phyloP scores from a whole-genome alignment of 2,888 invertebrate species.

The Diplazon laetatorius region DNA sequence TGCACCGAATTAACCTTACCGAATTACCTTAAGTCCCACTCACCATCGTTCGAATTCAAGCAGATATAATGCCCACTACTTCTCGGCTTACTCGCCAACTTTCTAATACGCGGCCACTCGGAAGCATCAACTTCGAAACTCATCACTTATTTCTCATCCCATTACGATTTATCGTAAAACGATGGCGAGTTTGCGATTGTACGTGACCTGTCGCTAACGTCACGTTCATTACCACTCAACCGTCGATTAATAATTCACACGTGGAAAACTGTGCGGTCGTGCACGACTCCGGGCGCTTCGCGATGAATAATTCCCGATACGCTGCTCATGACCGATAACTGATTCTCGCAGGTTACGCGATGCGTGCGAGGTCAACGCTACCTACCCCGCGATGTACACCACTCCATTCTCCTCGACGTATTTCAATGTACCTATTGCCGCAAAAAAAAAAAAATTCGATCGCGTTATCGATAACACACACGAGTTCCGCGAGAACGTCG shows the following conservation, averaged over 20 bases:
- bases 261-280: slow-evolving; percentile 38
- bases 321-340: slow-evolving; percentile 40
- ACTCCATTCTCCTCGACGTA: slow-evolving; percentile 25
- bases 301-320: slow-evolving; percentile 54
- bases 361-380: slow-evolving; percentile 35
- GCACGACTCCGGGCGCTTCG: slow-evolving; percentile 7
- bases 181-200: slow-evolving; percentile 44
- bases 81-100: no score
- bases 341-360: slow-evolving; percentile 37
- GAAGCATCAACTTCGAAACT: no score
- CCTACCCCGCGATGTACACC: neutral
- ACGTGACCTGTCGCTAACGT: slow-evolving; percentile 21
- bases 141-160: no score
- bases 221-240: slow-evolving; percentile 56
- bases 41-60: no score
- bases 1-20: no score
- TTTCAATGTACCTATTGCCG: slow-evolving; percentile 23
- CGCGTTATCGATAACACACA: slow-evolving; percentile 46
- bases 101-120: no score
- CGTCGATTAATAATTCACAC: slow-evolving; percentile 57
- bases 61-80: no score
- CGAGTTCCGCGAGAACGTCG: neutral
- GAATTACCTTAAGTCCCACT: no score
- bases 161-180: slow-evolving; percentile 12
- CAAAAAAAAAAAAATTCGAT: slow-evolving; percentile 47